Evolutionary conservation across 2,797 vertebrate species (phyloP).

Genomic region (Poecilia velifera): DNA sequence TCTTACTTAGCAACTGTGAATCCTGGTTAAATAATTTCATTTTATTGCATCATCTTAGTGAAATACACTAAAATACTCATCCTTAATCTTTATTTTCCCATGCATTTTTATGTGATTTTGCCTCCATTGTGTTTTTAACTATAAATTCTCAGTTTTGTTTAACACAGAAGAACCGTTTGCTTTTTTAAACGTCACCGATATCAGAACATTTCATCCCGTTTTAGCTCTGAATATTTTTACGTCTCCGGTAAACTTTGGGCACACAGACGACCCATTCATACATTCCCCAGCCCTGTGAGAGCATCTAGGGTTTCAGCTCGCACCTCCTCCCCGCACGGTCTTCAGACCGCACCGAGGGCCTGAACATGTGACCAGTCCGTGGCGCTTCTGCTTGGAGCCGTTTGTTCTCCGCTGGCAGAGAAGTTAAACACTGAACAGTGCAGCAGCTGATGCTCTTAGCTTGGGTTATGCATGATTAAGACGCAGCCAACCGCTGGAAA

Average conservation of each 20-base stretch:
- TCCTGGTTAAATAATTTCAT: background rate
- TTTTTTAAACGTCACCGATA: background rate
- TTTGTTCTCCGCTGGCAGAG: conserved; percentile 46
- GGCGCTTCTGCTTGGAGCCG: conserved; percentile 26
- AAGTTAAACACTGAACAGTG: conserved; percentile 23
- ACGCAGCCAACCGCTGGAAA: background rate
- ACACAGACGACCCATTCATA: conserved; percentile 82
- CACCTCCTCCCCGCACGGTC: conserved; percentile 57
- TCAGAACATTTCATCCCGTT: conserved; percentile 18
- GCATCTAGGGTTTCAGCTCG: conserved; percentile 75
- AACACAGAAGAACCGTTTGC: background rate
- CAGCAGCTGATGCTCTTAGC: conserved; percentile 12
- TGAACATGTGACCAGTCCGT: conserved; percentile 59
- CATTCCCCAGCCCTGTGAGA: conserved; percentile 75
- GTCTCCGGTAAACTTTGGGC: conserved; percentile 44
- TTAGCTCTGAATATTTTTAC: conserved; percentile 47
- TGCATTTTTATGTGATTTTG: background rate
- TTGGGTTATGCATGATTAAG: conserved; percentile 4
- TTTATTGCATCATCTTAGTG: background rate
- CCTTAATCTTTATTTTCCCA: background rate
- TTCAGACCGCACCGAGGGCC: conserved; percentile 55
- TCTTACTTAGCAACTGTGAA: conserved; percentile 8
- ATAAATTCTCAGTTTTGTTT: background rate
- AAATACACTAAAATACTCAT: background rate
- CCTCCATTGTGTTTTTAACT: background rate